Evolutionary conservation across 2,888 invertebrate species (phyloP).

Genomic region (Polydesmus complanatus): DNA sequence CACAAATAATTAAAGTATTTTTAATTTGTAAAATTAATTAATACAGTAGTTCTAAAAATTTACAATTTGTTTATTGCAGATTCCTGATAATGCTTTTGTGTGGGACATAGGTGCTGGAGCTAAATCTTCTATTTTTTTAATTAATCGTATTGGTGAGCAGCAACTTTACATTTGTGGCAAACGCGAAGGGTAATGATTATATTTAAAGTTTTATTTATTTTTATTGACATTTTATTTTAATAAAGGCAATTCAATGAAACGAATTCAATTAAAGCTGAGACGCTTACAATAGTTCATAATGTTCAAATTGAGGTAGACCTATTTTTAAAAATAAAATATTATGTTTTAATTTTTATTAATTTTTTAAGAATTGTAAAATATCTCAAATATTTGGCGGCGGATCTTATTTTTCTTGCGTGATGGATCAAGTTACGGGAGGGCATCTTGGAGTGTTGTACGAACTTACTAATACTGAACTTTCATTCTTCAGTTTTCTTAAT

Average conservation of each 20-base stretch:
- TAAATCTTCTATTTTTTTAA: constrained; percentile 51
- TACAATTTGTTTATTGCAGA: constrained; percentile 3
- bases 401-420: constrained; percentile 27
- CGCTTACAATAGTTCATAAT: not conserved
- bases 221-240: not conserved
- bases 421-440: constrained; percentile 22
- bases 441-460: constrained; percentile 27
- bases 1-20: constrained; percentile 25
- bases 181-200: constrained; percentile 43
- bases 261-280: not conserved
- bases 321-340: not conserved
- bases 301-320: not conserved
- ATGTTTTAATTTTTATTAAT: not conserved
- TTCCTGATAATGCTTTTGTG: constrained; percentile 26
- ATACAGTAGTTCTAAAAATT: not conserved
- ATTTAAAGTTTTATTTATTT: constrained; percentile 25
- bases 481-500: constrained; percentile 24
- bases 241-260: not conserved
- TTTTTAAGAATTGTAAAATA: constrained; percentile 27
- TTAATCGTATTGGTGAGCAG: constrained; percentile 41
- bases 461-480: constrained; percentile 27
- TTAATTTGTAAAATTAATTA: not conserved
- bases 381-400: constrained; percentile 29
- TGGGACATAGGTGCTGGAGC: constrained; percentile 50
- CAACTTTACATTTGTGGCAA: constrained; percentile 56